Percentiles rank a stretch among this genome's conserved stretches.
Conservation (phyloP, 1,140 invertebrate species). For the Calephelis virginiensis region DNA sequence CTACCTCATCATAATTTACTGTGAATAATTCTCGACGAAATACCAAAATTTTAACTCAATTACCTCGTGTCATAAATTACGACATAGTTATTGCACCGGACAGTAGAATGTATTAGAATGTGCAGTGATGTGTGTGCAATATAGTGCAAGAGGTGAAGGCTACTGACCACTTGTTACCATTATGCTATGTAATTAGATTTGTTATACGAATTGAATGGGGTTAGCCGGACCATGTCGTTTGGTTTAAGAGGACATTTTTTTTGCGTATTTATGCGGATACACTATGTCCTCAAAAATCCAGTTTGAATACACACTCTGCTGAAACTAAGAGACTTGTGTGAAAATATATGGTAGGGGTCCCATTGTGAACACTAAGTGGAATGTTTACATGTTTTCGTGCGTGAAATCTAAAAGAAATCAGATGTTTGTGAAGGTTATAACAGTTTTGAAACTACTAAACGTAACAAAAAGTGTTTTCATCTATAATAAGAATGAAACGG, state of each 20-base stretch:
- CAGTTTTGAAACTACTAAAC: too few relatives aligned
- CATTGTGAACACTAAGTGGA: too few relatives aligned
- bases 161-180: conserved; percentile 21
- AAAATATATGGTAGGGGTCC: too few relatives aligned
- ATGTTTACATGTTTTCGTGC: too few relatives aligned
- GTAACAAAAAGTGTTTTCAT: too few relatives aligned
- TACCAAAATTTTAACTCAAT: conserved; percentile 15
- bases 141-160: conserved; percentile 32
- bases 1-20: conserved; percentile 4
- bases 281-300: too few relatives aligned
- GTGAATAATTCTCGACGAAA: conserved; percentile 2
- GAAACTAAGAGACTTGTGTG: too few relatives aligned
- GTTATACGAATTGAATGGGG: conserved; percentile 19
- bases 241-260: not conserved
- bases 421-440: too few relatives aligned
- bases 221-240: not conserved
- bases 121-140: conserved; percentile 25
- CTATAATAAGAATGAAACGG: too few relatives aligned
- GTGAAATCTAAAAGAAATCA: too few relatives aligned
- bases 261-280: too few relatives aligned
- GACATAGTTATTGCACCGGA: conserved; percentile 35
- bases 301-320: too few relatives aligned
- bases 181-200: conserved; percentile 22
- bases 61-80: conserved; percentile 17
- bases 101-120: conserved; percentile 40